Evolutionary conservation across 2,797 vertebrate species (phyloP), one percentile per base, ranked within the genome.

Genomic region (Cyclopterus lumpus): DNA sequence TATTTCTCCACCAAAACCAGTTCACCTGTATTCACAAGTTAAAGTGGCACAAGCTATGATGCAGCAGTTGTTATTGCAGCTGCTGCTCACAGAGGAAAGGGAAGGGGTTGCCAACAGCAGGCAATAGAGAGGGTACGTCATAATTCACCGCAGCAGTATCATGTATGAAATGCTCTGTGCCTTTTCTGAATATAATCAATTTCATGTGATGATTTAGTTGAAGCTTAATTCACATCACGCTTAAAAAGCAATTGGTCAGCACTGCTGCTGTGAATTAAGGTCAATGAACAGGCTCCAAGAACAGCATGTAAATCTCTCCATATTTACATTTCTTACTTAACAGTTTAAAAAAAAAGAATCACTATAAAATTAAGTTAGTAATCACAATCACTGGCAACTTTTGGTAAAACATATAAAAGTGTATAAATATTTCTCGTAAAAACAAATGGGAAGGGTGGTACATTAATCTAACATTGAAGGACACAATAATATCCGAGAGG

Each of bases 211-310:
- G 15, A 60, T 59, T 63, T 15, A 32, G 8, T 38, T 22, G 11
- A 53, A 49, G 8, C 11, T 20, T 30, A 49, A 22, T 30, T 34
- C n/a, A 57, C 2, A 28, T 20, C 22, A 57, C 2, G 34, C 16
- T 24, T 60, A 28, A n/a, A 24, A 16, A 48, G 57, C 11, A 66
- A 66, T 67, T 14, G 28, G 9, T 59, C 14, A 69, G 40, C 24
- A 62, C 67, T 84, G 80, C 88, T 86, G 87, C 79, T 72, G 88
- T 89, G 81, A 92, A 83, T 34, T 80, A 73, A 85, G 34, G 63
- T 32, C 48, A 48, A 77, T 49, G 32, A 79, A 55, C 34, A 76
- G 51, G 49, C 18, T 62, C 67, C 7, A 77, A 79, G 58, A 75
- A 58, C 44, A 64, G 24, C 59, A 46, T 22, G 66, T 61, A 79